A percentile compares a stretch with the other conserved stretches of the same genome.
Conservation (phyloP, 1,140 invertebrate species). For the Hyles euphorbiae region DNA sequence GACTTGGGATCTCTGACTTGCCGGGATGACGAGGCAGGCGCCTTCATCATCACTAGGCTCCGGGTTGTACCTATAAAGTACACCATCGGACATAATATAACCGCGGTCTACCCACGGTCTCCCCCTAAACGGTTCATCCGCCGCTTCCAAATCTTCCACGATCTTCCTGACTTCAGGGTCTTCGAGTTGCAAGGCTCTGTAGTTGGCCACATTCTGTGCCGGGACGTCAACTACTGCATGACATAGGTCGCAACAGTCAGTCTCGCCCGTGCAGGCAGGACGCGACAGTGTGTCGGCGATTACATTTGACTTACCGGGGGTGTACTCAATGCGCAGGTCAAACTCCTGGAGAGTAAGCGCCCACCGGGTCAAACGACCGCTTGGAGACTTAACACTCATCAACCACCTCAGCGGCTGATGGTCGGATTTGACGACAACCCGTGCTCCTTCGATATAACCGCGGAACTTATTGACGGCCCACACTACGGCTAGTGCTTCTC, state of each 20-base stretch:
- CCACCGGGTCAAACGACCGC: conserved; percentile 40
- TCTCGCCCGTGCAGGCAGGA: conserved; percentile 14
- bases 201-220: conserved; percentile 7
- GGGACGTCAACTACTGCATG: conserved; percentile 22
- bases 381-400: conserved; percentile 52
- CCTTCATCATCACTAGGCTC: not conserved
- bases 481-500: conserved; percentile 67
- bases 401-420: conserved; percentile 73
- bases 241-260: conserved; percentile 12
- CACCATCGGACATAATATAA: conserved; percentile 27
- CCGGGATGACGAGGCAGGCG: conserved; percentile 10
- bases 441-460: conserved; percentile 43
- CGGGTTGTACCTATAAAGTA: conserved; percentile 25
- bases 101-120: conserved; percentile 25
- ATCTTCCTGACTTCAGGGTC: conserved; percentile 35
- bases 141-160: conserved; percentile 20
- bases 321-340: conserved; percentile 29
- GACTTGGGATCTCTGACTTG: conserved; percentile 7
- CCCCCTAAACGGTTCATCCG: conserved; percentile 6
- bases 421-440: conserved; percentile 48
- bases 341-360: conserved; percentile 37
- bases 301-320: conserved; percentile 36
- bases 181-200: conserved; percentile 16
- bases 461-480: conserved; percentile 60
- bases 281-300: conserved; percentile 35